These are phyloP conservation scores for Agelaius tricolor DNA, from an alignment of 2,113 vertebrate species.

Conservation along the genomic window DNA sequence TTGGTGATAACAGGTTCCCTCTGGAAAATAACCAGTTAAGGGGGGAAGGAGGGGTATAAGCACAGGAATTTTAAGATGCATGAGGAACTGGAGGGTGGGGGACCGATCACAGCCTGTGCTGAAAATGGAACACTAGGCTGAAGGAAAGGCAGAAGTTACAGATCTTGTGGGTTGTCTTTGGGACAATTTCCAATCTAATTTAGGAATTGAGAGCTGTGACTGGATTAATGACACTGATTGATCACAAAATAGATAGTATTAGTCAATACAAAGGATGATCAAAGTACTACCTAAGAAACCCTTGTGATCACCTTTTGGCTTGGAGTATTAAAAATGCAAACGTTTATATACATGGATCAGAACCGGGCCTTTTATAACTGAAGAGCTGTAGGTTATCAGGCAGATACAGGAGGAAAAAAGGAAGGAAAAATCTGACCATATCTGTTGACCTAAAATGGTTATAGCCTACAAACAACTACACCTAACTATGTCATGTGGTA, in stretches of 20 bases:
- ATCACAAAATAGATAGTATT: not conserved
- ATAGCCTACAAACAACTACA: not conserved
- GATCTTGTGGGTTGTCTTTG: not conserved
- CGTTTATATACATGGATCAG: not conserved
- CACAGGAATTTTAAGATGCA: not conserved
- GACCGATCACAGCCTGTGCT: not conserved
- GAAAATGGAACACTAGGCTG: not conserved
- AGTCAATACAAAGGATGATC: not conserved
- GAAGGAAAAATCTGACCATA: not conserved
- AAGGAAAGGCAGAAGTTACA: not conserved
- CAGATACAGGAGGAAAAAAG: not conserved
- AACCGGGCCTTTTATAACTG: not conserved
- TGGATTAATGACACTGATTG: not conserved
- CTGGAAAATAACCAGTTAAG: conserved; percentile 1
- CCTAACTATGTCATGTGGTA: not conserved
- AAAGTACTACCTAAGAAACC: not conserved
- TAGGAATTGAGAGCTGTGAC: not conserved
- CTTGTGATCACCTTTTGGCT: not conserved
- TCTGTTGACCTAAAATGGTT: not conserved
- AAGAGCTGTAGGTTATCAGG: not conserved
- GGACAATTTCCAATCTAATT: not conserved
- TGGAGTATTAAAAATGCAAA: not conserved
- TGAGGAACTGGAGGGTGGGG: not conserved
- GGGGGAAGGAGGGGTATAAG: not conserved
- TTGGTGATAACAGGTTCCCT: not conserved